Evolutionary conservation across 2,888 invertebrate species (phyloP), one percentile per base, ranked within the genome.

Genomic region (Scaptomyza cyrtandrae): DNA sequence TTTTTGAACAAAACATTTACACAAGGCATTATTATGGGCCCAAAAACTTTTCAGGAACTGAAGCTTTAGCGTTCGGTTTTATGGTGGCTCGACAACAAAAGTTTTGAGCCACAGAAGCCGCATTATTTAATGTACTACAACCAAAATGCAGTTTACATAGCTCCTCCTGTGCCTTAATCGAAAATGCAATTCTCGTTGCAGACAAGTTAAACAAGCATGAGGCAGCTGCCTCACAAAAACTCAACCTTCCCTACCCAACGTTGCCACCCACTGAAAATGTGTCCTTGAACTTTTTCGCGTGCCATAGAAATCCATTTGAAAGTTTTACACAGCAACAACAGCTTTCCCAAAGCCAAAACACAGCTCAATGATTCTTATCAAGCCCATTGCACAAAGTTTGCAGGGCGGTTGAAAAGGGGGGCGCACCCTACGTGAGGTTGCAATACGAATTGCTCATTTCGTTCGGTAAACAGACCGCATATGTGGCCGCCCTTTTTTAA

Each of bases 261-360:
- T 19, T 0, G 5, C 16, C 58, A 61, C 10, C 49, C 44, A 29
- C 33, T 37, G 45, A 24, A 55, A 53, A 50, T 85, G 86, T 62
- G 88, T 62, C 85, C 85, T 85, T 85, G 85, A 85, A 85, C 88
- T 85, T 80, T 86, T 76, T 68, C 66, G 72, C 69, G 61, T 52
- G 68, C 75, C 54, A 70, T 49, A 52, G 65, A 75, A 73, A 14
- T 2, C n/a, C 53, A 67, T 49, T 39, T 44, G 70, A 72, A 77
- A 53, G 69, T 75, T 56, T 31, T 29, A 33, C 33, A 33, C 33
- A 33, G 33, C 9, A 41, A 41, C 39, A 39, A 14, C 39, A 16
- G 9, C 41, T n/a, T n/a, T n/a, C n/a, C n/a, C n/a, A n/a, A n/a
- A n/a, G n/a, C n/a, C 27, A 45, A 60, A 49, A 37, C 46, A 39